phyloP scores from a whole-genome alignment of 2,888 invertebrate genomes.

The Caenorhabditis sp. region DNA sequence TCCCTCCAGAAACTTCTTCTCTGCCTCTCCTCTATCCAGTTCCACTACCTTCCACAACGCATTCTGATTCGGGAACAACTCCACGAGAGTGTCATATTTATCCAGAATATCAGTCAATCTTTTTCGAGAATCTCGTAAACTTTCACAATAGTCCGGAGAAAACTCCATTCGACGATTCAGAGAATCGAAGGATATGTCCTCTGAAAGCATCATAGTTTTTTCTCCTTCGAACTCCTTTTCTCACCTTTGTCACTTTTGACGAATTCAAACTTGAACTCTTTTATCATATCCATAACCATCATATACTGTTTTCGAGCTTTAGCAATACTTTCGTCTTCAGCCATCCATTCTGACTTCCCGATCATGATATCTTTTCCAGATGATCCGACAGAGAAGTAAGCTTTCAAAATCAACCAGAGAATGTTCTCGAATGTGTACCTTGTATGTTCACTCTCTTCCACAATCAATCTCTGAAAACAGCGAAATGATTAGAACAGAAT shows the following conservation, averaged over 20 bases:
- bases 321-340: constrained; percentile 56
- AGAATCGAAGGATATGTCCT: constrained; percentile 36
- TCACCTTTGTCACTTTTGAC: constrained; percentile 30
- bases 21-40: constrained; percentile 22
- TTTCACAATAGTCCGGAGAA: constrained; percentile 55
- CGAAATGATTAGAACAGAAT: not conserved
- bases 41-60: constrained; percentile 43
- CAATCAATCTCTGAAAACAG: constrained; percentile 75
- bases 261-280: constrained; percentile 48
- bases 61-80: constrained; percentile 51
- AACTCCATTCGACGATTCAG: constrained; percentile 55
- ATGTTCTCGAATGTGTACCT: constrained; percentile 75
- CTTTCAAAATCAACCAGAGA: constrained; percentile 79
- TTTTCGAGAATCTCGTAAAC: constrained; percentile 45
- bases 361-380: constrained; percentile 51
- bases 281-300: constrained; percentile 57
- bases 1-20: constrained; percentile 35
- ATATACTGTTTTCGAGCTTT: constrained; percentile 45
- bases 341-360: constrained; percentile 53
- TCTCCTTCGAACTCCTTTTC: too few relatives aligned
- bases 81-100: constrained; percentile 52
- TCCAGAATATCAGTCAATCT: constrained; percentile 45
- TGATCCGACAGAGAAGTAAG: constrained; percentile 72
- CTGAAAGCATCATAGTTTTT: constrained; percentile 1
- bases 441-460: constrained; percentile 60